Evolutionary conservation across 2,113 vertebrate species (phyloP).

Genomic region (Colius striatus): DNA sequence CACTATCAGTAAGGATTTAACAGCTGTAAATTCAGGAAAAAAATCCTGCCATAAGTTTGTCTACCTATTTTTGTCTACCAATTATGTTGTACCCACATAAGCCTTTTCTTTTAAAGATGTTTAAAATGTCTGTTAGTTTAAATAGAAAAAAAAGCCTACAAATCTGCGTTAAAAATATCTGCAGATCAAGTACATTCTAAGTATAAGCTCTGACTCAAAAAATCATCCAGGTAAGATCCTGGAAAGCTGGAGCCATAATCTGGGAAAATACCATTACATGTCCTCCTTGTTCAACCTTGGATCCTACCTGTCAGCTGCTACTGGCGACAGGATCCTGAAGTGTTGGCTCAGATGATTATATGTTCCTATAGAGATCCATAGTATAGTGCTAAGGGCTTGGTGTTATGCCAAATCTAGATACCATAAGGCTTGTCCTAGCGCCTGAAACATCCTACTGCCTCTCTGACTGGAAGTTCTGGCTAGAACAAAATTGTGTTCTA

Average conservation of each 20-base stretch:
- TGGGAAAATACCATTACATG: rapidly evolving
- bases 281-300: not conserved
- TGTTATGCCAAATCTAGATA: not conserved
- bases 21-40: not conserved
- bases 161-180: not conserved
- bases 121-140: not conserved
- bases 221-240: not conserved
- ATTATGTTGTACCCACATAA: not conserved
- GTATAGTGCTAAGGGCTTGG: not conserved
- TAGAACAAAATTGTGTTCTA: not conserved
- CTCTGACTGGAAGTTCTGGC: not conserved
- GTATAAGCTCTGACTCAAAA: not conserved
- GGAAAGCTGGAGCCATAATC: not conserved
- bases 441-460: not conserved
- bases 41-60: not conserved
- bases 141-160: not conserved
- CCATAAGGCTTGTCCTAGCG: not conserved
- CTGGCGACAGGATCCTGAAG: not conserved
- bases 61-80: not conserved
- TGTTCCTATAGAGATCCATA: not conserved
- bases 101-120: not conserved
- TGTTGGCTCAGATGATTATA: not conserved
- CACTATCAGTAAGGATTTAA: not conserved
- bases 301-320: not conserved
- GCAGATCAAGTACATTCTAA: not conserved